Evolutionary conservation across 2,888 invertebrate species (phyloP), one percentile per base, ranked within the genome.

Genomic region (Machimus atricapillus): DNA sequence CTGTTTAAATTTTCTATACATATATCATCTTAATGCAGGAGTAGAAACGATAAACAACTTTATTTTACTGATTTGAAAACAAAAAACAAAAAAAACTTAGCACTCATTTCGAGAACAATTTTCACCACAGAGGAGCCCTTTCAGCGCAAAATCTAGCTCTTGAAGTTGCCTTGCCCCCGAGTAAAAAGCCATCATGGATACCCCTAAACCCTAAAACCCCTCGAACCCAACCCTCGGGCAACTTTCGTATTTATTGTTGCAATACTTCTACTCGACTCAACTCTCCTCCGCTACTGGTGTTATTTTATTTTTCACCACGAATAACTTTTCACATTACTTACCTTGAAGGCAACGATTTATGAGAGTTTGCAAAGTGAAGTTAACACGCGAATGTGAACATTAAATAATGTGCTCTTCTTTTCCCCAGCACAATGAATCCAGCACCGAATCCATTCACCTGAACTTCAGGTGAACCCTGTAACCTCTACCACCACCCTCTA

Each of bases 361-460:
- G 82, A 58, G 82, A 82, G 82, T 82, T 58, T 82, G 37, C 37
- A 82, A 82, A 82, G 82, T 82, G 82, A 82, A 82, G 82, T 82
- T 82, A 82, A 37, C 82, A 82, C 82, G 82, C 82, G 58, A 82
- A 82, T 82, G 37, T 82, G 82, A 82, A 66, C 66, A 82, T 66
- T 82, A 82, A 66, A 66, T 58, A 58, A 58, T 66, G 66, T 66
- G 66, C 66, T 19, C 66, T 66, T 66, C 66, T 66, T 66, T 66
- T 27, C n/a, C n/a, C 9, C 23, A n/a, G 66, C 66, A 12, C n/a
- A n/a, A n/a, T n/a, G n/a, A n/a, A n/a, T n/a, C n/a, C 31, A 2
- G 31, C 66, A 66, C 27, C 27, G 9, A 66, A 27, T 52, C 19
- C 52, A 52, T 52, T n/a, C 52, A 52, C n/a, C 52, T 52, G 52